Evolutionary conservation across 1,140 invertebrate genomes (phyloP).

Genomic region (Asbolus verrucosus): DNA sequence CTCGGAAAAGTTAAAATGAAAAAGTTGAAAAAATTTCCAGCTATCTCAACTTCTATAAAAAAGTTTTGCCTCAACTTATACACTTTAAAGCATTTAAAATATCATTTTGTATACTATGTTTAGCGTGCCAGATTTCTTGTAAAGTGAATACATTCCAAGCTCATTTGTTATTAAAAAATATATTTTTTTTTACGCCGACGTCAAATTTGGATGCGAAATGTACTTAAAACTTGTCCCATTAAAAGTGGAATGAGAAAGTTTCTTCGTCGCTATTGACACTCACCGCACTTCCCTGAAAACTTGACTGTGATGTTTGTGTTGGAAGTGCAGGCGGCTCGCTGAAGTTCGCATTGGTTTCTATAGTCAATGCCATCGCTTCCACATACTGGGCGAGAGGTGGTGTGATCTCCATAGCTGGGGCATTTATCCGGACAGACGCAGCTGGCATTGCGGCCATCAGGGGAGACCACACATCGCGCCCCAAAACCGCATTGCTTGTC

Average conservation of each 20-base stretch:
- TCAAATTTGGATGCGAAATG: too few relatives aligned
- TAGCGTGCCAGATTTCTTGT: constrained; percentile 25
- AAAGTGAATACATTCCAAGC: constrained; percentile 11
- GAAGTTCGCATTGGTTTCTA: constrained; percentile 84
- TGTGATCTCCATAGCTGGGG: constrained; percentile 83
- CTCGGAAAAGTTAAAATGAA: constrained; percentile 46
- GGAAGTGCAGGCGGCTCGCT: constrained; percentile 78
- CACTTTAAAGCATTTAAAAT: constrained; percentile 45
- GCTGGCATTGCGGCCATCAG: constrained; percentile 79
- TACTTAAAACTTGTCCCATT: constrained; percentile 8
- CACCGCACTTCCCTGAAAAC: constrained; percentile 91
- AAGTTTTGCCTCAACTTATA: constrained; percentile 42
- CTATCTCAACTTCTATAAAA: constrained; percentile 42
- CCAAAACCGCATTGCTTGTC: constrained; percentile 80
- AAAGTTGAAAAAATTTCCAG: constrained; percentile 48
- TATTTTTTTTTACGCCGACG: too few relatives aligned
- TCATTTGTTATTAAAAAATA: constrained; percentile 22
- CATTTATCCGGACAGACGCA: constrained; percentile 83
- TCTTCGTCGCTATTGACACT: constrained; percentile 64
- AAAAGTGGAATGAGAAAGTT: constrained; percentile 16
- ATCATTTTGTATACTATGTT: constrained; percentile 41
- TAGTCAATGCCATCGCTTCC: constrained; percentile 81
- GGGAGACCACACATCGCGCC: constrained; percentile 78
- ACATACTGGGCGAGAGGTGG: constrained; percentile 79
- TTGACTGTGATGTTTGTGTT: constrained; percentile 85